These are phyloP conservation scores for Austrofundulus limnaeus DNA, from an alignment of 2,113 vertebrate genomes.

Conservation along the genomic window DNA sequence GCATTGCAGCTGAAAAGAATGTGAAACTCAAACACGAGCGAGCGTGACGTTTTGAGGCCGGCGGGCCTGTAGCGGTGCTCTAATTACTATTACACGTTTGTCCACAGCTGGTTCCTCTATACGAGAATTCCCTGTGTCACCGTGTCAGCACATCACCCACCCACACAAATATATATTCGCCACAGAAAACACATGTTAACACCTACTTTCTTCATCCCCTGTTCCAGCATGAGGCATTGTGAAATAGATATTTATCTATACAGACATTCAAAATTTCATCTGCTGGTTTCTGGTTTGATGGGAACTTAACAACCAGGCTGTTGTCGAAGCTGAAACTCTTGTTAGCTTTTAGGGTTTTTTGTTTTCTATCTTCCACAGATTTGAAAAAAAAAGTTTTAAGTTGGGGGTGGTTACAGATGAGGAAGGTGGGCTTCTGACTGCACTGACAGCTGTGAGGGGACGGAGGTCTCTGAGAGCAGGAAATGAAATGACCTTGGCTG, in stretches of 20 bases:
- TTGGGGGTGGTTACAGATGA: constrained; percentile 56
- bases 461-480: constrained; percentile 77
- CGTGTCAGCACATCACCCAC: constrained; percentile 61
- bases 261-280: constrained; percentile 9
- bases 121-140: constrained; percentile 66
- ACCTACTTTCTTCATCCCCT: constrained; percentile 55
- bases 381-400: constrained; percentile 18
- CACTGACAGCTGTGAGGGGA: constrained; percentile 81
- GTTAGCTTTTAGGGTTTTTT: not conserved
- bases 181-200: constrained; percentile 66
- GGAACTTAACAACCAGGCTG: not conserved
- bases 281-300: not conserved
- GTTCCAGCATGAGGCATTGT: constrained; percentile 27
- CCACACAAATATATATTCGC: constrained; percentile 70
- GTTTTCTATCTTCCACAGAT: constrained; percentile 20
- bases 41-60: constrained; percentile 34
- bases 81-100: constrained; percentile 78
- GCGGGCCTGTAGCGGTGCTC: constrained; percentile 33
- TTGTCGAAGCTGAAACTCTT: not conserved
- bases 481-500: constrained; percentile 80
- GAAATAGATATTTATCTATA: constrained; percentile 31
- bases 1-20: constrained; percentile 23
- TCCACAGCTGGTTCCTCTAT: constrained; percentile 78
- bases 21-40: constrained; percentile 43
- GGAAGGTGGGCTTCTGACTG: constrained; percentile 73